These are phyloP conservation scores for Drosophila nigromelanica DNA, from an alignment of 1,140 invertebrate genomes.

Conservation along the genomic window DNA sequence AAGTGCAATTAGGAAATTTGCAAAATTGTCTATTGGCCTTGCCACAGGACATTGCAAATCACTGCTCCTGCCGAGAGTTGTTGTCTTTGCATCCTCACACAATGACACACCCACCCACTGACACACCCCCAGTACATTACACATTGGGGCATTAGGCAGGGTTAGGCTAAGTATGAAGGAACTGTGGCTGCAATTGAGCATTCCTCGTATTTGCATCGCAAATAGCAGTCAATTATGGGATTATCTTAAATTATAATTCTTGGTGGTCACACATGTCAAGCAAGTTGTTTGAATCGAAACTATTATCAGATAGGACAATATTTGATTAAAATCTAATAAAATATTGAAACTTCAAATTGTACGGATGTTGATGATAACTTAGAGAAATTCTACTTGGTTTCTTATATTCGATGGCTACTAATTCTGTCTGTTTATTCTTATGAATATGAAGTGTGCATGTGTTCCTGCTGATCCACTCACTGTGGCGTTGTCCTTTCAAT, in stretches of 20 bases:
- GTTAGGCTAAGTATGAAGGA: neutral
- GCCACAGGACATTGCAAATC: slow-evolving; percentile 48
- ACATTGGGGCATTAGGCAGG: slow-evolving; percentile 32
- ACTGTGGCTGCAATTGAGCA: neutral
- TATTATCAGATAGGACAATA: neutral
- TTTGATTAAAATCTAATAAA: slow-evolving; percentile 17
- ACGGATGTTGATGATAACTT: neutral
- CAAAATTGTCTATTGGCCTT: slow-evolving; percentile 56
- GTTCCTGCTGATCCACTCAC: neutral
- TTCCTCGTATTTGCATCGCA: slow-evolving; percentile 47
- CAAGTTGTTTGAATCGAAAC: neutral
- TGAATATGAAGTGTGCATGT: neutral
- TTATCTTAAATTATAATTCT: slow-evolving; percentile 48
- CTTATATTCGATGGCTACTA: too few species aligned
- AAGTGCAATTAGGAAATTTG: slow-evolving; percentile 76
- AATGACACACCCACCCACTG: slow-evolving; percentile 11
- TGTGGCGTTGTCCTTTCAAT: slow-evolving; percentile 12
- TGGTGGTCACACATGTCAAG: slow-evolving; percentile 1
- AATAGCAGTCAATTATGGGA: slow-evolving; percentile 67
- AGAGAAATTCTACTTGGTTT: too few species aligned
- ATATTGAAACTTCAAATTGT: neutral
- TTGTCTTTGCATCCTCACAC: slow-evolving; percentile 21
- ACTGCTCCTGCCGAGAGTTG: slow-evolving; percentile 26
- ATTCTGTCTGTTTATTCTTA: neutral
- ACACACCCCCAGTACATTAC: slow-evolving; percentile 20